Evolutionary conservation across 1,140 invertebrate genomes (phyloP), one percentile per base, ranked within the genome.

Genomic region (Drosophila nigrodunni): DNA sequence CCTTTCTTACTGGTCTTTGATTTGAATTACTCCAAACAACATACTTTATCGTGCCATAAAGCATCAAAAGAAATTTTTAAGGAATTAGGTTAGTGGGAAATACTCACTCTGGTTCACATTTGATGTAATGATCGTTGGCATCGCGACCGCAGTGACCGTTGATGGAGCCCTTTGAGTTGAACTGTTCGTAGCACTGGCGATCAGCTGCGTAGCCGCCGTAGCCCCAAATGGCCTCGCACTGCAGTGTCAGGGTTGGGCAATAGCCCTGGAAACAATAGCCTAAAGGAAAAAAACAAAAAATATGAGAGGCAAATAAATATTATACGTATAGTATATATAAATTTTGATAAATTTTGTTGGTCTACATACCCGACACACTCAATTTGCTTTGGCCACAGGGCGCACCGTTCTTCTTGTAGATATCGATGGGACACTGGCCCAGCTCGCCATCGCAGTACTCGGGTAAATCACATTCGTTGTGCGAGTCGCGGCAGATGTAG

Each of bases 221-320:
- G 8, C 98, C 98, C 98, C 98, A 99, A 67, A 99, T 97, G 60
- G 95, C 94, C 89, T 97, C 95, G 92, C 98, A 99, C 91, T 99
- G 98, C 9, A 96, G 91, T 64, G 95, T 94, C 8, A 98, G 92
- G 3, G 97, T 98, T 1, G 98, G 97, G 91, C 98, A 99, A 43
- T 95, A 93, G 0, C 98, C 98, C 78, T 97, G 96, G 92, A 97
- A 98, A 93, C 98, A 99, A 92, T 96, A 97, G 0, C 97, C 97
- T 70, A 94, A 0, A 34, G 15, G 41, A 18, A 4, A 15, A 15
- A 15, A 15, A 34, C 1, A 6, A 21, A 8, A 9, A 3, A 54
- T 0, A 50, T 49, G 21, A 1, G 5, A 3, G n/a, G 6, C 13
- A 21, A 43, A 34, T n/a, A 11, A 13, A 67, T 7, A 47, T 57